These are phyloP conservation scores for Picus viridis DNA, from an alignment of 2,797 vertebrate genomes.

Conservation along the genomic window DNA sequence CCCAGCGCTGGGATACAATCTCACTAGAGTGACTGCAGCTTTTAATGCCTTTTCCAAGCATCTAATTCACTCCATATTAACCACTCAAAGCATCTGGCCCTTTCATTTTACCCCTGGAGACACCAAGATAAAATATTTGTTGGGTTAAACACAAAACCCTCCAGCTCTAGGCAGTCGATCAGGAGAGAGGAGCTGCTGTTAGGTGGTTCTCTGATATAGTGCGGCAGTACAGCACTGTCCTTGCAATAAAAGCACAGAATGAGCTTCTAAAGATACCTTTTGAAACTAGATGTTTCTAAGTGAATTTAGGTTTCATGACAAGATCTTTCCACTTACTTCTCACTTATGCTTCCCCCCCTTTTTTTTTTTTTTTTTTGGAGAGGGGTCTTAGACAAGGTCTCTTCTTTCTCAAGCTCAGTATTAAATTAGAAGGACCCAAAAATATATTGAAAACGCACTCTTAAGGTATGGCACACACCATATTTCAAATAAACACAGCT, in stretches of 20 bases:
- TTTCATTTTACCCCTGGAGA: constrained; percentile 2
- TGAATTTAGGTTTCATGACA: constrained; percentile 1
- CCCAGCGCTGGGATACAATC: background rate
- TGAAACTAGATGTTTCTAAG: background rate
- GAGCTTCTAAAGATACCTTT: constrained; percentile 19
- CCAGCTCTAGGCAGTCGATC: background rate
- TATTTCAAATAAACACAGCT: background rate
- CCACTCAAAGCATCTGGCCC: background rate
- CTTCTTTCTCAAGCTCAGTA: background rate
- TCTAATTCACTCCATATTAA: background rate
- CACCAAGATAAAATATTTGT: constrained; percentile 1
- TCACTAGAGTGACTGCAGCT: accelerated
- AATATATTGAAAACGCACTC: background rate
- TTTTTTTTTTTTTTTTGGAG: background rate
- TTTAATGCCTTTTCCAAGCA: constrained; percentile 15
- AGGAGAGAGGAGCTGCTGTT: constrained; percentile 17
- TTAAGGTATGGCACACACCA: background rate
- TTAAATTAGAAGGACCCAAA: background rate
- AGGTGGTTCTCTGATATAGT: background rate
- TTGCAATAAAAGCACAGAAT: constrained; percentile 10
- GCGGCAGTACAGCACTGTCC: background rate
- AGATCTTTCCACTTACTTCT: background rate
- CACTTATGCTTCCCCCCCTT: background rate
- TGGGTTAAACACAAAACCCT: background rate
- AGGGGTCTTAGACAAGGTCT: background rate